phyloP scores from a whole-genome alignment of 2,888 invertebrate genomes.

The Noctua fimbriata region DNA sequence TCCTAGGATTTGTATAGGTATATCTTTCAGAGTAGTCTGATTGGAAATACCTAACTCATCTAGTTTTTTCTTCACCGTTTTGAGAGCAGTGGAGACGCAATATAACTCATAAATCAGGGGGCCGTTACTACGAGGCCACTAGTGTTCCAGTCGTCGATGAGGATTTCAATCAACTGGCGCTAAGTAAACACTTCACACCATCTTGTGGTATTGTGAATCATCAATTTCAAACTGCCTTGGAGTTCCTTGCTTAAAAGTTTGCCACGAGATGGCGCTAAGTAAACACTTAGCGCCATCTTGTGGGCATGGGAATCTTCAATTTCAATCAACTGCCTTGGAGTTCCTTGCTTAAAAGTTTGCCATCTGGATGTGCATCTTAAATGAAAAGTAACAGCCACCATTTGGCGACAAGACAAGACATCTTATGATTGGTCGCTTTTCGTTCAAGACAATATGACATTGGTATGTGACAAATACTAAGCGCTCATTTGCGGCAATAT shows the following conservation, averaged over 20 bases:
- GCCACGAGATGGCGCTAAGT: not conserved
- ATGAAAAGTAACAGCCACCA: not conserved
- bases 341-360: too few relatives aligned
- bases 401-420: not conserved
- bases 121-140: not conserved
- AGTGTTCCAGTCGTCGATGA: not conserved
- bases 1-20: too few relatives aligned
- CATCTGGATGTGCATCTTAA: too few relatives aligned
- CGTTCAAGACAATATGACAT: not conserved
- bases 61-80: too few relatives aligned
- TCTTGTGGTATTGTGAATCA: not conserved
- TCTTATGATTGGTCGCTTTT: not conserved
- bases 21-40: too few relatives aligned
- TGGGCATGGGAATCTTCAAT: too few relatives aligned
- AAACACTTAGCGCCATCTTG: not conserved
- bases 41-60: too few relatives aligned
- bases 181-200: not conserved
- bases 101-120: too few relatives aligned
- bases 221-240: not conserved
- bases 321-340: not conserved
- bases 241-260: not conserved
- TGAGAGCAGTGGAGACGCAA: not conserved
- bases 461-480: not conserved
- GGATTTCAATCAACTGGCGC: not conserved
- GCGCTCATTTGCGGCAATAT: not conserved